Evolutionary conservation across 2,113 vertebrate species (phyloP).

Genomic region (Xenopus borealis): DNA sequence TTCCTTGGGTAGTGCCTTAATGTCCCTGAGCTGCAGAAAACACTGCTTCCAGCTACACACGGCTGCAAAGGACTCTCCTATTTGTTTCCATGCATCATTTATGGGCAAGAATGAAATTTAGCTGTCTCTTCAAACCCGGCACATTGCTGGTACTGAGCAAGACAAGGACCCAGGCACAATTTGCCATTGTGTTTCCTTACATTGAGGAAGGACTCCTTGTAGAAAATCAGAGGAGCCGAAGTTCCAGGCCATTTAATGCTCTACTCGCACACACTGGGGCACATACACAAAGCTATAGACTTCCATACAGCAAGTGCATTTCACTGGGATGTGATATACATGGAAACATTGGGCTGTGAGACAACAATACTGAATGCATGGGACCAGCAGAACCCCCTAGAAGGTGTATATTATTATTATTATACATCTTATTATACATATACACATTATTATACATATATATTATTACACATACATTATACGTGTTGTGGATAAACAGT

Average conservation of each 20-base stretch:
- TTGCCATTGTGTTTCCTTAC: background rate
- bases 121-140: conserved; percentile 49
- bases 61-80: conserved; percentile 51
- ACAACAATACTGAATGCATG: no score
- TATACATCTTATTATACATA: no score
- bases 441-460: no score
- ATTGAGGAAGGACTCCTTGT: no score
- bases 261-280: background rate
- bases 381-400: no score
- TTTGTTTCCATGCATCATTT: conserved; percentile 67
- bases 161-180: conserved; percentile 21
- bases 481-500: no score
- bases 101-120: conserved; percentile 52
- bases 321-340: no score
- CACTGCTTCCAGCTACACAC: conserved; percentile 37
- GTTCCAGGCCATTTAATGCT: conserved; percentile 18
- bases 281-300: no score
- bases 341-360: no score
- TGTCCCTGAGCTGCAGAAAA: conserved; percentile 43
- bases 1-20: conserved; percentile 45
- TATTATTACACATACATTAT: no score
- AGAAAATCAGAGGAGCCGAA: background rate
- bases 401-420: no score
- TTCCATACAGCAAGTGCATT: no score
- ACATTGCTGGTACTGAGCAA: conserved; percentile 26